These are phyloP conservation scores for Lepidurus apus DNA, from an alignment of 1,140 invertebrate genomes.

Conservation along the genomic window DNA sequence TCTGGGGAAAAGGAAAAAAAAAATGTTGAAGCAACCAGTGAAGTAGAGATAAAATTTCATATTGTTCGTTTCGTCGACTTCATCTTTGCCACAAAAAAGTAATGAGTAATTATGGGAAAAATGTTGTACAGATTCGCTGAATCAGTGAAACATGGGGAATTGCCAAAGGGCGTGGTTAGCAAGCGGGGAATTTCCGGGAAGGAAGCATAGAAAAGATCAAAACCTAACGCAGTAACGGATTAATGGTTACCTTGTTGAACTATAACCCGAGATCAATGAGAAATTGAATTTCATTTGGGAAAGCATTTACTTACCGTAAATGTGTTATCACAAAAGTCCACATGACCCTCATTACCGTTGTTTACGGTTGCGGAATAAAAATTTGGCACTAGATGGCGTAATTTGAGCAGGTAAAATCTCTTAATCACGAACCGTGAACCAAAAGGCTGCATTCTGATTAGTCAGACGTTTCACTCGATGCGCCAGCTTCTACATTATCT, in stretches of 20 bases:
- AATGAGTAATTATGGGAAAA: neutral
- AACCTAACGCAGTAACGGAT: no score
- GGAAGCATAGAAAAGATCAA: neutral
- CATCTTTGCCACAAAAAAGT: neutral
- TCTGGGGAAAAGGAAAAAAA: conserved; percentile 43
- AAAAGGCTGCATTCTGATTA: no score
- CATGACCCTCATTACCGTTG: neutral
- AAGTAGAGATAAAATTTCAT: neutral
- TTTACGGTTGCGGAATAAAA: neutral
- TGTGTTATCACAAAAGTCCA: neutral
- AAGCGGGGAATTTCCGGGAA: neutral
- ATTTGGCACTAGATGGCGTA: neutral
- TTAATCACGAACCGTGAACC: neutral
- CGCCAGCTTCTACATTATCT: no score
- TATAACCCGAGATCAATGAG: neutral
- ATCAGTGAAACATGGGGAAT: neutral
- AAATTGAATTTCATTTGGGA: neutral
- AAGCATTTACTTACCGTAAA: neutral
- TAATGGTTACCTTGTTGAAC: neutral
- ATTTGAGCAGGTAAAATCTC: neutral
- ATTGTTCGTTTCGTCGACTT: neutral
- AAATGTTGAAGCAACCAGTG: neutral
- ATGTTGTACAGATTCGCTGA: neutral
- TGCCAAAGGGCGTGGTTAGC: neutral
- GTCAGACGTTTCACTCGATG: no score